Evolutionary conservation across 2,888 invertebrate species (phyloP).

Genomic region (Melinaea menophilus): DNA sequence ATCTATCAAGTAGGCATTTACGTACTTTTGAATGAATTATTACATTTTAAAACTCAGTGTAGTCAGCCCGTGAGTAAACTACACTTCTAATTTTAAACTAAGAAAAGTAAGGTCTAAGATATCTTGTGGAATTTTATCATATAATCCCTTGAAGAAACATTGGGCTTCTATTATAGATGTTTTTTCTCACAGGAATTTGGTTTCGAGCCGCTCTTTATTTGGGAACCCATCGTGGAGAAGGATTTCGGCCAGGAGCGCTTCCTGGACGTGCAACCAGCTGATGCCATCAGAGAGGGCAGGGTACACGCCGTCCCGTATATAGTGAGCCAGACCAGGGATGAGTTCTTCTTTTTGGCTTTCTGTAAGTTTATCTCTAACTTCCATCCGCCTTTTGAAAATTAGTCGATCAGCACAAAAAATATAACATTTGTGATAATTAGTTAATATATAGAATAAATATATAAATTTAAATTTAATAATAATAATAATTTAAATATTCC

Average conservation of each 20-base stretch:
- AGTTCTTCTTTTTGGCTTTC: conserved; percentile 80
- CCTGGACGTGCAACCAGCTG: conserved; percentile 78
- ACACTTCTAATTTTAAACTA: too few species aligned
- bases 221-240: conserved; percentile 81
- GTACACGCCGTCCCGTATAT: conserved; percentile 81
- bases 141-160: too few species aligned
- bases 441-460: too few species aligned
- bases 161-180: too few species aligned
- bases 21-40: too few species aligned
- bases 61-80: too few species aligned
- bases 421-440: not conserved
- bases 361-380: conserved; percentile 58
- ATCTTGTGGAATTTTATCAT: too few species aligned
- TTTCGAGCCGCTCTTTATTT: conserved; percentile 73
- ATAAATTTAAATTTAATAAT: not conserved
- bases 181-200: conserved; percentile 67
- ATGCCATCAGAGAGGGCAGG: conserved; percentile 75
- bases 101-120: too few species aligned
- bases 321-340: conserved; percentile 81
- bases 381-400: not conserved
- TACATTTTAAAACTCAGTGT: too few species aligned
- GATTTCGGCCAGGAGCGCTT: conserved; percentile 83
- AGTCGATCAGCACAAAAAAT: not conserved
- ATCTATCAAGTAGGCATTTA: too few species aligned
- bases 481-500: not conserved